Conservation (phyloP, 2,113 vertebrate genomes). For the Crotalus horridus region DNA sequence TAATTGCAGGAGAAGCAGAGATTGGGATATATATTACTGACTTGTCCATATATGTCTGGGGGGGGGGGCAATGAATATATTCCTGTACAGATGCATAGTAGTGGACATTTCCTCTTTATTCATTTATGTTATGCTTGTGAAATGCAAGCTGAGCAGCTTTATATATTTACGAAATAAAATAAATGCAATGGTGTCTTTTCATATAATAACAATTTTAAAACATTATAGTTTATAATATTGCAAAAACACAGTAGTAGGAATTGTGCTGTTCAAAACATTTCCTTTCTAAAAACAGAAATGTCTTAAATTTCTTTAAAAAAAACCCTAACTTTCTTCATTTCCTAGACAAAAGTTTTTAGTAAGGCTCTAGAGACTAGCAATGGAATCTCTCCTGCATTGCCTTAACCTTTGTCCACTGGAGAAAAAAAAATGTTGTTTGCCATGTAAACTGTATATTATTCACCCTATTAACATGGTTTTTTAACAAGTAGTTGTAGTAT, state of each 20-base stretch:
- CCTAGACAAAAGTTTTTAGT: slow-evolving; percentile 4
- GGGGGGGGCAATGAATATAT: neutral
- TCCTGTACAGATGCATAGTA: neutral
- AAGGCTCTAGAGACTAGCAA: neutral
- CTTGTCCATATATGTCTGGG: neutral
- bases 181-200: neutral
- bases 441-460: slow-evolving; percentile 1
- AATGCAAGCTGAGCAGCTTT: neutral
- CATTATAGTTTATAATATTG: neutral
- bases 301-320: neutral
- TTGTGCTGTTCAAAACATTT: neutral
- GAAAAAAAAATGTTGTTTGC: slow-evolving; percentile 10
- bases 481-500: neutral
- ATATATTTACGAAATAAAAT: neutral
- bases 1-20: neutral
- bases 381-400: neutral
- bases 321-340: neutral
- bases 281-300: neutral
- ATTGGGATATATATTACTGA: neutral
- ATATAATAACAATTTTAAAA: neutral
- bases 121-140: neutral
- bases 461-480: neutral
- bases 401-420: neutral
- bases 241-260: neutral
- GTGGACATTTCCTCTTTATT: neutral